Base-by-base conservation (phyloP, 2,797 vertebrate genomes). In the Typhlichthys subterraneus region DNA sequence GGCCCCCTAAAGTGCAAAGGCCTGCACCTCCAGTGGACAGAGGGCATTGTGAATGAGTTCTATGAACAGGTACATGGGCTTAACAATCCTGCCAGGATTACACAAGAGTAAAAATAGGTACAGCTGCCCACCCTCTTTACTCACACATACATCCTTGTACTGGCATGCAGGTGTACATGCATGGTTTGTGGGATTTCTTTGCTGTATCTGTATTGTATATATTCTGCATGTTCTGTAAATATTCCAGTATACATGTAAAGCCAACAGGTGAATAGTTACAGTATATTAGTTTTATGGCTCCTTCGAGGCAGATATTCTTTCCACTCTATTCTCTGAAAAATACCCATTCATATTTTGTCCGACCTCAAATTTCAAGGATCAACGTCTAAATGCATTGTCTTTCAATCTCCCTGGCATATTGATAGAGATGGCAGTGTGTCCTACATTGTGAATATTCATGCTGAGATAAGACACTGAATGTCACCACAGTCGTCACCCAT, bases 31-130 rank as follows among this genome's bases (percentile, higher is more conserved):
- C 95, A 95, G 86, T 99, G 98, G 98, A 99, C 98, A 0, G 94
- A 98, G 67, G 98, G 98, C 81, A 99, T 99, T 1, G 97, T 99
- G 82, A 99, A 97, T 45, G 98, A 99, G 85, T 99, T 99, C 85
- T 99, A 99, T 29, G 95, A 99, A 45, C 98, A 99, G 95, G 98
- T 99, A 81, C 14, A 83, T 68, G 13, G 55, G n/a, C 4, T 42
- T 42, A 8, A 9, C 38, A 42, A 42, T 42, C 38, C 38, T 42
- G 8, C 38, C 9, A 9, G 1, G 38, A 9, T 8, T 9, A 42
- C 8, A 9, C 10, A 8, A 7, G 38, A 1, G 38, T 42, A 42
- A 42, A 42, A 42, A 42, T 42, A 42, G 8, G 7, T 42, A 42
- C 8, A 42, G 7, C 9, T 42, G 9, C 38, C 38, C 38, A 42